Conservation (phyloP, 1,140 invertebrate genomes). For the Nautilus pompilius region DNA sequence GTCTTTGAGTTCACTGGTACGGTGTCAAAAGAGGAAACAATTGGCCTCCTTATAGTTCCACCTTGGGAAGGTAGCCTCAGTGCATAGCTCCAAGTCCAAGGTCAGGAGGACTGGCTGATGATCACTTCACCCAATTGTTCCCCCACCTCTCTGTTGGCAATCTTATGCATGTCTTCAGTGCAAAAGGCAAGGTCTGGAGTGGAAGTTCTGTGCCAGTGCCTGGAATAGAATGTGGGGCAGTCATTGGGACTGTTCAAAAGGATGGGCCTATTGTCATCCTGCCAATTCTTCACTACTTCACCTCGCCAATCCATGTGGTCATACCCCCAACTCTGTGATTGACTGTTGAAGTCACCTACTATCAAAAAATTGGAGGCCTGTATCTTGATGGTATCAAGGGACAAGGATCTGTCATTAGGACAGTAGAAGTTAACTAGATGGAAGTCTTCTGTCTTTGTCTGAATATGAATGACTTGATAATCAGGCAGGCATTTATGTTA, state of each 20-base stretch:
- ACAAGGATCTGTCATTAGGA: too few species aligned
- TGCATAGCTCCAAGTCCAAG: conserved; percentile 2
- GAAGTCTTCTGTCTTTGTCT: too few species aligned
- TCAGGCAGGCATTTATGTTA: too few species aligned
- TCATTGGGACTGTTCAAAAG: conserved; percentile 2
- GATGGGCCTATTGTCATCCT: conserved; percentile 5
- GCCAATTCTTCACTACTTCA: too few species aligned
- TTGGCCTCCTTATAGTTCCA: conserved; percentile 15
- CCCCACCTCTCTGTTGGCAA: conserved; percentile 2
- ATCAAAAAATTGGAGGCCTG: too few species aligned
- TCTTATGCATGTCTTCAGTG: conserved; percentile 10
- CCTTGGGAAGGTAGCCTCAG: neutral
- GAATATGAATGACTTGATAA: too few species aligned
- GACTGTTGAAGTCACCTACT: too few species aligned
- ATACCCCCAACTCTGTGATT: too few species aligned
- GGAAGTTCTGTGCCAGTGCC: conserved; percentile 13
- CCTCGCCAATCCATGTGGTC: too few species aligned
- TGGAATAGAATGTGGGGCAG: conserved; percentile 10
- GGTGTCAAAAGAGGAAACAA: conserved; percentile 6
- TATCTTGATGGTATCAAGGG: too few species aligned
- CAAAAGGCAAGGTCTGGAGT: conserved; percentile 15
- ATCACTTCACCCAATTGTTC: conserved; percentile 9
- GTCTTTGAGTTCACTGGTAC: neutral
- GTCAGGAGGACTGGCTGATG: neutral
- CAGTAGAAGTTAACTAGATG: too few species aligned